phyloP scores from a whole-genome alignment of 2,888 invertebrate species.

The Cataglyphis cursor region DNA sequence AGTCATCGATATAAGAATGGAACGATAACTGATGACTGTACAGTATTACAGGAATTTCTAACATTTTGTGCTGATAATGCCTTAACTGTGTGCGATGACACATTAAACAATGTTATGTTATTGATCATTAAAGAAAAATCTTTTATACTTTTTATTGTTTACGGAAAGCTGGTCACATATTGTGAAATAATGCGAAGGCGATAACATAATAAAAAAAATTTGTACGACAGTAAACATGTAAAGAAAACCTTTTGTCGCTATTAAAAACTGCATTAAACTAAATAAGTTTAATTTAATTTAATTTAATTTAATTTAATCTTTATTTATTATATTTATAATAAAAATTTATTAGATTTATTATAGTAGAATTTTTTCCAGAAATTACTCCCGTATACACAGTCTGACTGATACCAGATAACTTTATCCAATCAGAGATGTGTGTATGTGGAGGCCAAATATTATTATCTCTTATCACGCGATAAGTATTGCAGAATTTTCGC shows the following conservation, averaged over 20 bases:
- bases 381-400: neutral
- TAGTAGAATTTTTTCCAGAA: neutral
- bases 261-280: neutral
- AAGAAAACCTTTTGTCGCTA: neutral
- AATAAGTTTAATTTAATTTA: neutral
- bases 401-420: constrained; percentile 27
- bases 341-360: constrained; percentile 7
- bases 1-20: constrained; percentile 38
- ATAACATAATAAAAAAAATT: neutral
- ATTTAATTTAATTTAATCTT: neutral
- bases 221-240: neutral
- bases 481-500: constrained; percentile 7
- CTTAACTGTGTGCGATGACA: neutral
- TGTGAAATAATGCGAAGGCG: neutral
- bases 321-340: neutral
- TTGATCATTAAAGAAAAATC: neutral
- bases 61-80: neutral
- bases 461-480: constrained; percentile 40
- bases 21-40: neutral
- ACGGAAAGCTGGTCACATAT: neutral
- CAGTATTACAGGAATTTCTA: neutral
- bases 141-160: neutral
- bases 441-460: constrained; percentile 21
- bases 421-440: constrained; percentile 5
- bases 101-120: constrained; percentile 5